Evolutionary conservation across 2,797 vertebrate genomes (phyloP).

Genomic region (Carcharodon carcharias): DNA sequence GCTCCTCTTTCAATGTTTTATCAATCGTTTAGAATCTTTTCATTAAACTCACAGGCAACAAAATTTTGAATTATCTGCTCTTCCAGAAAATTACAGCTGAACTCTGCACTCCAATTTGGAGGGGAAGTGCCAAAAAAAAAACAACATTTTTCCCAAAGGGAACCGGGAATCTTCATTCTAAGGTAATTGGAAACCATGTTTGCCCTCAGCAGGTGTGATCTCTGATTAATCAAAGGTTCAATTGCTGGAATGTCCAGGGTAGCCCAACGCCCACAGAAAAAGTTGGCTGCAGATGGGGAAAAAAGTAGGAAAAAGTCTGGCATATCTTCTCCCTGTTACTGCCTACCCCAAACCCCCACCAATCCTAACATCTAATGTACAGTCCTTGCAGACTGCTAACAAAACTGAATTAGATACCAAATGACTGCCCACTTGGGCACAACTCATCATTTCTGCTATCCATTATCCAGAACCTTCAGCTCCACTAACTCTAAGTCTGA

Average conservation of each 20-base stretch:
- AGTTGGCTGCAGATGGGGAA: not conserved
- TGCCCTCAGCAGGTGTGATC: not conserved
- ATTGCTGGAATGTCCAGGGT: not conserved
- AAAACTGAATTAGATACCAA: not conserved
- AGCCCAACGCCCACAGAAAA: not conserved
- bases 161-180: not conserved
- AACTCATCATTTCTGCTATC: not conserved
- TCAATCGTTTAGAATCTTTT: not conserved
- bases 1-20: not conserved
- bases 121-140: not conserved
- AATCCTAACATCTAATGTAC: not conserved
- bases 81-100: not conserved
- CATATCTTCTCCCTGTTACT: not conserved
- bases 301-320: no score
- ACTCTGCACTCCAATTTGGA: not conserved
- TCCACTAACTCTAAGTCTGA: not conserved
- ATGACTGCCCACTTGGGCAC: not conserved
- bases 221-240: not conserved
- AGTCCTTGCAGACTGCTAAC: not conserved
- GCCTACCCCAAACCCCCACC: not conserved
- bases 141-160: not conserved
- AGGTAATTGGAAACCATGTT: not conserved
- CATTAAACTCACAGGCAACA: not conserved
- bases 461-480: not conserved
- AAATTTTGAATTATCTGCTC: not conserved